Percentiles rank a stretch among this genome's conserved stretches.
Conservation (phyloP, 2,797 vertebrate genomes). For the Sternotherus odoratus region DNA sequence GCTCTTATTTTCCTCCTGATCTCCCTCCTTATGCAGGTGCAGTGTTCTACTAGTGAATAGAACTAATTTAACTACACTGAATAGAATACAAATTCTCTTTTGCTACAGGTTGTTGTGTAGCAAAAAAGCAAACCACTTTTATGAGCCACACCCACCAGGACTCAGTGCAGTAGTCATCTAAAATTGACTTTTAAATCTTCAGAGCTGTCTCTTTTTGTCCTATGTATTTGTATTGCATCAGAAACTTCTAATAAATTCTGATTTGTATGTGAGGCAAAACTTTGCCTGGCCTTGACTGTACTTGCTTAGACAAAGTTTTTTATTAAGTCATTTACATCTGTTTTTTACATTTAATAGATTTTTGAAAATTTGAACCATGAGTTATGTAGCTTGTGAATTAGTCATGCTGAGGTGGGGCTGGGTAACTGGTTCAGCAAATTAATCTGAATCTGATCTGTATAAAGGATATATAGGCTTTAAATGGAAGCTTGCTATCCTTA, state of each 20-base stretch:
- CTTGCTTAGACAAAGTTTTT: neutral
- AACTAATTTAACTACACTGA: neutral
- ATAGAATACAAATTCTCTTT: neutral
- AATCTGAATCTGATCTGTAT: neutral
- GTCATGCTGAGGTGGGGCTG: fast-evolving
- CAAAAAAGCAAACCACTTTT: neutral
- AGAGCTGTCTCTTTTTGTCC: neutral
- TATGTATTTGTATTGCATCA: neutral
- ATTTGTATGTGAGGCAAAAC: neutral
- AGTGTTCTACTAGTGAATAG: neutral
- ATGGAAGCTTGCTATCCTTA: neutral
- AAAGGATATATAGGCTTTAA: neutral
- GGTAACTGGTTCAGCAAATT: neutral
- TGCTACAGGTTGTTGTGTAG: neutral
- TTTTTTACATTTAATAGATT: neutral
- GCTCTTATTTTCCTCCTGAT: neutral
- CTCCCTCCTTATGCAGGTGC: neutral
- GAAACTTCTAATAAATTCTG: neutral
- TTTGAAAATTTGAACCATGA: neutral
- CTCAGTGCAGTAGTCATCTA: neutral
- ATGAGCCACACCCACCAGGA: neutral
- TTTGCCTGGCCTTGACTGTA: neutral
- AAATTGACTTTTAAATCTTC: neutral
- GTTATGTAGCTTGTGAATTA: neutral
- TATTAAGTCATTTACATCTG: neutral